Evolutionary conservation across 1,140 invertebrate genomes (phyloP), one percentile per base, ranked within the genome.

Genomic region (Drosophila azteca): DNA sequence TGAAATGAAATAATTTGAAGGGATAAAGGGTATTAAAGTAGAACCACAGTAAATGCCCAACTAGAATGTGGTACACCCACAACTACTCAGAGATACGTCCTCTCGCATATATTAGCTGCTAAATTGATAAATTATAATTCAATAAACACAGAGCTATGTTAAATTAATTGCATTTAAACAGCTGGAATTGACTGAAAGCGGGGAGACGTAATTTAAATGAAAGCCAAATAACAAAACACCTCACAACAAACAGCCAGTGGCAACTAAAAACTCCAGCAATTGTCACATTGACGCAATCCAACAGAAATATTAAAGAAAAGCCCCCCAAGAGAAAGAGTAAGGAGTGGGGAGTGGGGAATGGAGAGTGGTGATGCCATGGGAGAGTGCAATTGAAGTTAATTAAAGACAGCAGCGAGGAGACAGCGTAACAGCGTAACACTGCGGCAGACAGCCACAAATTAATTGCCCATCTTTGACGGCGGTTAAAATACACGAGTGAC

Each of bases 281-380:
- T 85, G 82, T 87, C 83, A 66, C 75, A 82, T 87, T 87, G 83
- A 87, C 83, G 83, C 83, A 87, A 87, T 58, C 31, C 54, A 17
- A 48, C 48, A 58, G 31, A 13, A 35, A 43, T 41, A 24, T 3
- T 11, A 11, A 17, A 50, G 60, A 41, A 60, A 62, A 3, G 4
- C 24, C 4, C 11, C 24, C 4, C 11, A 35, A 35, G 9, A 11
- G 2, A 35, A 11, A 35, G 4, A 39, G 35, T 4, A 11, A 39
- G 17, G 17, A 20, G 17, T 20, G 17, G 1, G 17, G 17, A 20
- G 17, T 13, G 35, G 11, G 17, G 17, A 20, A 1, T 20, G 17
- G 1, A 1, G 17, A 20, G 17, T 13, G 35, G 11, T 11, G 11
- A 13, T 13, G 35, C 35, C 35, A 39, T 39, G 35, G 35, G 35